phyloP scores from a whole-genome alignment of 2,888 invertebrate genomes.

The Lycocerus yunnanus region DNA sequence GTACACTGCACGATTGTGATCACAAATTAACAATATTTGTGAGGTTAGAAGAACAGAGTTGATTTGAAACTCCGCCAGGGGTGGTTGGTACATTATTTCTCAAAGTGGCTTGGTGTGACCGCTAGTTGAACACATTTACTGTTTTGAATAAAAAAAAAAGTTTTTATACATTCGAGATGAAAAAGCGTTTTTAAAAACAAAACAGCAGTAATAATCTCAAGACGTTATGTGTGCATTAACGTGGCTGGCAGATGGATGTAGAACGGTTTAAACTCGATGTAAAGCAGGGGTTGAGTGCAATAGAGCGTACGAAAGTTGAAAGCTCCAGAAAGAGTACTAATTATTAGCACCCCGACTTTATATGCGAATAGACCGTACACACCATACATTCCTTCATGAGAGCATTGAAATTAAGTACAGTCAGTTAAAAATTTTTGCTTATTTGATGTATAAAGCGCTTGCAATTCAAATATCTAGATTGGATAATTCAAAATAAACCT shows the following conservation, averaged over 20 bases:
- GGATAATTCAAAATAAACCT: not conserved
- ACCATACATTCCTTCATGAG: slow-evolving; percentile 21
- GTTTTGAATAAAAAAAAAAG: too few relatives aligned
- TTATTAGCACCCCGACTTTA: slow-evolving; percentile 50
- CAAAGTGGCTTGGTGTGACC: too few relatives aligned
- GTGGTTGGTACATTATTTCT: too few relatives aligned
- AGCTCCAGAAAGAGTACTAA: slow-evolving; percentile 51
- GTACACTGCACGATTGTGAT: not conserved
- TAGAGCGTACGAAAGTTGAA: slow-evolving; percentile 44
- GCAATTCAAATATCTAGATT: not conserved
- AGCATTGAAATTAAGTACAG: slow-evolving; percentile 22
- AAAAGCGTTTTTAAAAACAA: not conserved
- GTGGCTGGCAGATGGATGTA: slow-evolving; percentile 21
- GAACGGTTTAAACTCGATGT: slow-evolving; percentile 27
- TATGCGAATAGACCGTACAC: slow-evolving; percentile 22
- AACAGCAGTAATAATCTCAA: not conserved
- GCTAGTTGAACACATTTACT: too few relatives aligned
- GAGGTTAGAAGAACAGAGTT: not conserved
- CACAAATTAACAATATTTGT: not conserved
- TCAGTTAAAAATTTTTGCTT: slow-evolving; percentile 4
- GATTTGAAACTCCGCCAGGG: not conserved
- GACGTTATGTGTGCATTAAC: slow-evolving; percentile 7
- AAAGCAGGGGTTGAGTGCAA: slow-evolving; percentile 40
- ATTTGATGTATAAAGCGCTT: not conserved
- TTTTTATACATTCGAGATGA: too few relatives aligned